phyloP scores from a whole-genome alignment of 2,797 vertebrate species.

The Sibirionetta formosa region DNA sequence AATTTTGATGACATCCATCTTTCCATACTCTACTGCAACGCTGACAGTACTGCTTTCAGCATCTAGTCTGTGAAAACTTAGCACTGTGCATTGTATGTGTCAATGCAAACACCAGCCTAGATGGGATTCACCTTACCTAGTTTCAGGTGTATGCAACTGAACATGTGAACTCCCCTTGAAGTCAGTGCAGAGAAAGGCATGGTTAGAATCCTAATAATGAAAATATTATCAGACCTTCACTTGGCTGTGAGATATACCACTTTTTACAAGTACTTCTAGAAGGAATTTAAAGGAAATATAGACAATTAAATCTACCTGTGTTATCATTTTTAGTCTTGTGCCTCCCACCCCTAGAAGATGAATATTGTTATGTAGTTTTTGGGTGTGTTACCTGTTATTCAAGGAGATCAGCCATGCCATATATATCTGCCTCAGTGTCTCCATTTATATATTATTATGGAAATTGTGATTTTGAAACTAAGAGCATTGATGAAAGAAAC shows the following conservation, averaged over 20 bases:
- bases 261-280: background rate
- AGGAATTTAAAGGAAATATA: background rate
- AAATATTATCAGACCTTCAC: background rate
- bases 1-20: background rate
- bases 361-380: background rate
- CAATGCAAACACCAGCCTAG: accelerated
- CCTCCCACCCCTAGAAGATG: background rate
- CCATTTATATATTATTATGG: background rate
- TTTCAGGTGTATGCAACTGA: background rate
- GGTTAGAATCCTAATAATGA: background rate
- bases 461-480: background rate
- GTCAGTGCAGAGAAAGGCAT: background rate
- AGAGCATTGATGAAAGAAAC: background rate
- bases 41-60: background rate
- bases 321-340: background rate
- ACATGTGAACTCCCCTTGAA: background rate
- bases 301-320: background rate
- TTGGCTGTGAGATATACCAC: background rate
- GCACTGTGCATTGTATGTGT: background rate
- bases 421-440: background rate
- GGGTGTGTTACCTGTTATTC: background rate
- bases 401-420: background rate
- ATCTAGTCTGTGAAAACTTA: background rate
- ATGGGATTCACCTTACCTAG: background rate
- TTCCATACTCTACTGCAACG: background rate